Evolutionary conservation across 2,888 invertebrate species (phyloP).

Genomic region (Oligia fasciuncula): DNA sequence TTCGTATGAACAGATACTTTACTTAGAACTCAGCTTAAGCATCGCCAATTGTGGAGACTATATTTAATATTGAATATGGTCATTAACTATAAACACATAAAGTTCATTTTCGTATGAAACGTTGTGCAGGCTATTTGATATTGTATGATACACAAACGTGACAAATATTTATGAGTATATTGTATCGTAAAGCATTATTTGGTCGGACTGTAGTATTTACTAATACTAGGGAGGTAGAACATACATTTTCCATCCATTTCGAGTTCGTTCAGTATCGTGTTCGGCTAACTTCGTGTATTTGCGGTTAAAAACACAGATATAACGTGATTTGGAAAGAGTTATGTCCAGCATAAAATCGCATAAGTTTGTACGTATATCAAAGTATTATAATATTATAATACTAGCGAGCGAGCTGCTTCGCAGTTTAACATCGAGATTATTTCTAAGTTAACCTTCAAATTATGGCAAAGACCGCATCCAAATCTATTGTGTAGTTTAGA

Average conservation of each 20-base stretch:
- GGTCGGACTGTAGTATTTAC: slow-evolving; percentile 63
- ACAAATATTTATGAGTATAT: slow-evolving; percentile 23
- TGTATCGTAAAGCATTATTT: slow-evolving; percentile 67
- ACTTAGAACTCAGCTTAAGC: neutral
- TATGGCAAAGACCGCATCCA: too few relatives aligned
- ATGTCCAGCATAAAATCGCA: neutral
- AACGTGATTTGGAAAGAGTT: neutral
- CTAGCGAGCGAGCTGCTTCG: neutral
- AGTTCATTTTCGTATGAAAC: neutral
- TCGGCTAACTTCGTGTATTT: neutral
- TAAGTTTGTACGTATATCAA: neutral
- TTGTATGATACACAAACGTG: slow-evolving; percentile 12
- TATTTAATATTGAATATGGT: neutral
- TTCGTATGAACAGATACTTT: neutral
- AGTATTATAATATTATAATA: neutral
- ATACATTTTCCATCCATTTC: slow-evolving; percentile 56
- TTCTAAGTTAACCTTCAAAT: too few relatives aligned
- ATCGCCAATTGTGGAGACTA: neutral
- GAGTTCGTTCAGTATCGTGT: slow-evolving; percentile 9
- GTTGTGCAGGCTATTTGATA: neutral
- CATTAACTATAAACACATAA: neutral
- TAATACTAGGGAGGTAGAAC: slow-evolving; percentile 63
- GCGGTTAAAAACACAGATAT: neutral
- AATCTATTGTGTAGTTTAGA: too few relatives aligned
- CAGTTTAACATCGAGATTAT: too few relatives aligned